Percentiles rank a stretch among this genome's conserved stretches.
Evolutionary conservation across 1,140 invertebrate genomes (phyloP).

Genomic region (Drosophila orosa): DNA sequence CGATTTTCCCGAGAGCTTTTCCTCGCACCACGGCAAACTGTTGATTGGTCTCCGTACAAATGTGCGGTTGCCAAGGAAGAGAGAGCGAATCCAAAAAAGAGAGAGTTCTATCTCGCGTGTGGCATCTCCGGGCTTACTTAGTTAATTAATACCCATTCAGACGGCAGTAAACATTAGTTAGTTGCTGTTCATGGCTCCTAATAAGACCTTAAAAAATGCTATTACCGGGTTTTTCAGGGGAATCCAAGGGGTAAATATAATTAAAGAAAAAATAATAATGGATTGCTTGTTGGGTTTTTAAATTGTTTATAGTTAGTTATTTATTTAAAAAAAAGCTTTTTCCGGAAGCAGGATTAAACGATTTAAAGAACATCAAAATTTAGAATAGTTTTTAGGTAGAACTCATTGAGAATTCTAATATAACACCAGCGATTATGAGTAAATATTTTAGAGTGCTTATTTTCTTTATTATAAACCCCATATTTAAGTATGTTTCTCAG

Average conservation of each 20-base stretch:
- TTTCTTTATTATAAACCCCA: too few species aligned
- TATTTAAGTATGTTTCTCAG: too few species aligned
- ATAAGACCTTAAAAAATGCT: conserved; percentile 6
- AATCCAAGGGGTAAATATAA: not conserved
- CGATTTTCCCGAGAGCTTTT: conserved; percentile 39
- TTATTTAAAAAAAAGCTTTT: not conserved
- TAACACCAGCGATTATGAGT: too few species aligned
- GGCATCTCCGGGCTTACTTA: conserved; percentile 28
- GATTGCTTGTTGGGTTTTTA: too few species aligned
- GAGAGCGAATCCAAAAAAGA: conserved; percentile 20
- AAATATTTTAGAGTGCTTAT: not conserved
- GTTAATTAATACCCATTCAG: conserved; percentile 47
- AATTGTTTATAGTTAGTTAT: not conserved
- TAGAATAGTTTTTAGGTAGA: not conserved
- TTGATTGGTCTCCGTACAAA: conserved; percentile 53
- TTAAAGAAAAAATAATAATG: not conserved
- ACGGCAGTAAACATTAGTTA: conserved; percentile 32
- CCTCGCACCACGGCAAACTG: conserved; percentile 61
- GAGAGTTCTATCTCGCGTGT: conserved; percentile 26
- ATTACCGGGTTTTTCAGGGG: not conserved
- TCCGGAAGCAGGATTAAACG: not conserved
- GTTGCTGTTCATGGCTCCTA: conserved; percentile 28
- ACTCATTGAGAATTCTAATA: not conserved
- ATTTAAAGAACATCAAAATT: not conserved
- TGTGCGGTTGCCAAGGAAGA: conserved; percentile 38